Conservation (phyloP, 2,797 vertebrate species). For the Protonibea diacanthus region DNA sequence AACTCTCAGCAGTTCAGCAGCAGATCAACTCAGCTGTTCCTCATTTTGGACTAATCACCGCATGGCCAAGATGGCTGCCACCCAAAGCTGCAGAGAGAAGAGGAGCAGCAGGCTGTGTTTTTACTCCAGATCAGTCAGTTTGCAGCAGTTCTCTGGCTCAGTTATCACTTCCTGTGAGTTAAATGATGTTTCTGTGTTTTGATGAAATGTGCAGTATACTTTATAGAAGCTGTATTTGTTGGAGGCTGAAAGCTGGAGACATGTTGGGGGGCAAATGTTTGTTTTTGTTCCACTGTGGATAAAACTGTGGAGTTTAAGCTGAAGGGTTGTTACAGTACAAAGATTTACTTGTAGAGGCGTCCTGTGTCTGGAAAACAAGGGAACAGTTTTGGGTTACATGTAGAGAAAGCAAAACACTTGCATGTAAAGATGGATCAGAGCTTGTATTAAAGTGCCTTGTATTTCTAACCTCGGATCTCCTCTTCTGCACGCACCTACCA, state of each 20-base stretch:
- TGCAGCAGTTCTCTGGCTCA: neutral
- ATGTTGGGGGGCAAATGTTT: too few relatives aligned
- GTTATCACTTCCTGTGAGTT: neutral
- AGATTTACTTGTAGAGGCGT: neutral
- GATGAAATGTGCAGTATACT: neutral
- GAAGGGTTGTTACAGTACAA: neutral
- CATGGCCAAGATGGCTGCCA: neutral
- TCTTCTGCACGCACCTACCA: too few relatives aligned
- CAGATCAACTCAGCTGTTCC: conserved; percentile 30
- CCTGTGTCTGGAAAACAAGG: too few relatives aligned
- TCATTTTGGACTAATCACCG: conserved; percentile 39
- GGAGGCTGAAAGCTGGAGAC: neutral
- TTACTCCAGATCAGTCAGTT: neutral
- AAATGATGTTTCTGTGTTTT: neutral
- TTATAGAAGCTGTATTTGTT: neutral
- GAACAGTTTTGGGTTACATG: too few relatives aligned
- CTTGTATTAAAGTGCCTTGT: too few relatives aligned
- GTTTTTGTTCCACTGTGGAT: neutral
- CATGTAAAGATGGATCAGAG: too few relatives aligned
- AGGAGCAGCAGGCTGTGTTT: neutral
- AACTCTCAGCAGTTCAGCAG: neutral
- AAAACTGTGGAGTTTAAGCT: neutral
- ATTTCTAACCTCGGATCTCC: too few relatives aligned
- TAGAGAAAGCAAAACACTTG: too few relatives aligned
- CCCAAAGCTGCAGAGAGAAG: neutral